Evolutionary conservation across 2,113 vertebrate species (phyloP), one percentile per base, ranked within the genome.

Genomic region (Lethenteron reissneri): DNA sequence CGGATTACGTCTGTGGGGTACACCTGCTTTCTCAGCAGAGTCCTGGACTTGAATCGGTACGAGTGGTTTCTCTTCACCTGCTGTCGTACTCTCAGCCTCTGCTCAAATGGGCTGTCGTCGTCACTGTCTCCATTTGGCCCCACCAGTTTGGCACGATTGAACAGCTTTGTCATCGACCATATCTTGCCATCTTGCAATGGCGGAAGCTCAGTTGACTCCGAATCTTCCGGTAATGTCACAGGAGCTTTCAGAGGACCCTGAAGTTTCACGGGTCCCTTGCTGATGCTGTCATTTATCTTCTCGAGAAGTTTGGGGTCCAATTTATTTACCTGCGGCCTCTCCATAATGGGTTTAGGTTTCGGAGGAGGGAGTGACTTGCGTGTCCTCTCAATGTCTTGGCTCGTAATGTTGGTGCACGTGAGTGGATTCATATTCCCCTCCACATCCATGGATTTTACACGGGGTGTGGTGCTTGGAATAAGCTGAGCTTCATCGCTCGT

Each of bases 281-380:
- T 21, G 25, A 68, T 68, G 8, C n/a, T 68, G 11, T 68, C 64
- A 68, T 68, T 68, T 68, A 68, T 68, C 64, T 68, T 97, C 83
- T 90, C 96, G 71, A 99, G 81, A 71, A 99, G 83, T 76, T 97
- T 99, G 75, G 92, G 94, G 79, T 97, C 94, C 71, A 99, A 78
- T 79, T 95, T 97, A 78, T 87, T 68, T 17, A 68, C 64, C 64
- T 68, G 64, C 10, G 64, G 64, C 25, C 64, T 91, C 57, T 86
- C 81, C 76, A 88, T 82, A 69, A 84, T 80, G 9, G 92, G 92
- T 77, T 97, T 97, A 72, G 90, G 88, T 77, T 89, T 89, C 76
- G 97, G 89, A 1, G 92, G 90, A 64, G 95, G 92, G 86, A 91
- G 95, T 89, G 97, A 92, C 92, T 95, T 97, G 85, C 96, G 95